Conservation (phyloP, 2,113 vertebrate species). For the Thinocorus orbignyianus region DNA sequence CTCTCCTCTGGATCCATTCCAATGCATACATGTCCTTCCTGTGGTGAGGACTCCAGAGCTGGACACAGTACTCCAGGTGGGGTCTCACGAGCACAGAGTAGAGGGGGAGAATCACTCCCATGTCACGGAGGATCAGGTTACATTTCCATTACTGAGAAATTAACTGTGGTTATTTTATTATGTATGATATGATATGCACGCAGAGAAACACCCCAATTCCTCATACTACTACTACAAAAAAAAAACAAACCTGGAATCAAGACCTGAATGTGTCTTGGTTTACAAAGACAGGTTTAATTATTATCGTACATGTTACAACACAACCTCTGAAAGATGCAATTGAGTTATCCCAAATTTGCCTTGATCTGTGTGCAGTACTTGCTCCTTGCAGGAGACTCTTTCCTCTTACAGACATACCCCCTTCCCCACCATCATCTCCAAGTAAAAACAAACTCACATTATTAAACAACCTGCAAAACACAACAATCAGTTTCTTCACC, state of each 20-base stretch:
- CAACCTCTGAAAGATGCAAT: not conserved
- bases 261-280: not conserved
- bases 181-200: rapidly evolving
- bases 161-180: not conserved
- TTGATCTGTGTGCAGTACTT: not conserved
- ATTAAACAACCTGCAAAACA: not conserved
- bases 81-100: too few species aligned
- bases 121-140: not conserved
- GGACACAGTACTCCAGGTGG: too few species aligned
- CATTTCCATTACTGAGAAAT: not conserved
- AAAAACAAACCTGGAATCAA: not conserved
- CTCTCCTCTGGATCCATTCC: too few species aligned
- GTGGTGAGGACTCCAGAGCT: too few species aligned
- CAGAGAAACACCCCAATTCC: not conserved
- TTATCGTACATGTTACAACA: not conserved
- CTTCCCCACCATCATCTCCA: not conserved
- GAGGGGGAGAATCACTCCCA: too few species aligned
- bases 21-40: too few species aligned
- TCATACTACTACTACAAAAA: not conserved
- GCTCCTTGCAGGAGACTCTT: not conserved
- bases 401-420: not conserved
- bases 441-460: not conserved
- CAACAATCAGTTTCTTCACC: not conserved
- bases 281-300: not conserved
- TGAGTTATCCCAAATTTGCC: not conserved